These are phyloP conservation scores for Acipenser oxyrinchus DNA, from an alignment of 2,797 vertebrate genomes.

Conservation along the genomic window DNA sequence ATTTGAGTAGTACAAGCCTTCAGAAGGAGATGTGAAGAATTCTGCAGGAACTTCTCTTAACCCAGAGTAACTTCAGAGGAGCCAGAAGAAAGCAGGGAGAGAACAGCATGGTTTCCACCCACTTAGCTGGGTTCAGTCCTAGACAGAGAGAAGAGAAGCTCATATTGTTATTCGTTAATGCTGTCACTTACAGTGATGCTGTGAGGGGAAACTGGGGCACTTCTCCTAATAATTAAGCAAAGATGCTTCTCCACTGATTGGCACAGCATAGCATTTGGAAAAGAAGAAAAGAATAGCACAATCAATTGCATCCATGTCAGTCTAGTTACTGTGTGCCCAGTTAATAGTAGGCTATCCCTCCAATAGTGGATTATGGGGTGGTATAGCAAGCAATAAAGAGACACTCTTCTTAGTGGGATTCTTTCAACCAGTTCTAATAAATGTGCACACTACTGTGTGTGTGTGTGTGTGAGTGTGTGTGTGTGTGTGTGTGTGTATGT, in stretches of 20 bases:
- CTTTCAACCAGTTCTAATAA: constrained; percentile 30
- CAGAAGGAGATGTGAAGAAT: constrained; percentile 1
- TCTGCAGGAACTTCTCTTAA: constrained; percentile 5
- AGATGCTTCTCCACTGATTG: constrained; percentile 57
- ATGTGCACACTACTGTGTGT: too few species aligned
- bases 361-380: constrained; percentile 57
- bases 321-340: constrained; percentile 58
- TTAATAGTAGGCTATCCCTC: constrained; percentile 67
- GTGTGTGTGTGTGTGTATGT: too few species aligned
- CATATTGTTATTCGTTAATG: constrained; percentile 33
- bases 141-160: constrained; percentile 5
- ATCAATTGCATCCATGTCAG: constrained; percentile 74
- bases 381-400: background rate
- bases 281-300: constrained; percentile 37
- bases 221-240: constrained; percentile 58
- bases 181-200: constrained; percentile 47
- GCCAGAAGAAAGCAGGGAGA: constrained; percentile 18
- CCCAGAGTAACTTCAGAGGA: constrained; percentile 15
- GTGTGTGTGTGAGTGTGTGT: too few species aligned
- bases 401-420: too few species aligned
- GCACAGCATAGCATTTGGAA: constrained; percentile 30
- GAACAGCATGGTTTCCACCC: constrained; percentile 25
- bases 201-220: constrained; percentile 37
- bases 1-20: constrained; percentile 8
- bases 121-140: constrained; percentile 30